Evolutionary conservation across 2,888 invertebrate genomes (phyloP).

Genomic region (Theodoxus fluviatilis): DNA sequence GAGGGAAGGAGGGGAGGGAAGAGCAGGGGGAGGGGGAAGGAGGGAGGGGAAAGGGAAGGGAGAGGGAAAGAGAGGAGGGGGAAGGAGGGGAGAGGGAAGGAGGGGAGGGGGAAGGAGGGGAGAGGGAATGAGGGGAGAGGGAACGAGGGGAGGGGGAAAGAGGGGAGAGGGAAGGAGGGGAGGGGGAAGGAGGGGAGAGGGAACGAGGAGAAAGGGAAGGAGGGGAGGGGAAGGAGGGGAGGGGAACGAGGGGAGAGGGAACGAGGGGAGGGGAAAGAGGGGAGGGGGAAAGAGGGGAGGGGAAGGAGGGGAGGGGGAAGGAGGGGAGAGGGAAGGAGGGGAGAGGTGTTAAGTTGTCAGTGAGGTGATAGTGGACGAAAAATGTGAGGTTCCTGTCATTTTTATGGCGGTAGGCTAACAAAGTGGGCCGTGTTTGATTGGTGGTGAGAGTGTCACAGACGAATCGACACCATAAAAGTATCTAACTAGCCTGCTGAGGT

Average conservation of each 20-base stretch:
- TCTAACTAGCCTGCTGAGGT: no score
- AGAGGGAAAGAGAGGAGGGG: slow-evolving; percentile 14
- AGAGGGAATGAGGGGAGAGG: background rate
- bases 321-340: background rate
- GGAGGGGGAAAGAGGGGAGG: background rate
- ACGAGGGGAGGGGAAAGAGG: background rate
- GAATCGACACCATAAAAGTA: no score
- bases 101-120: background rate
- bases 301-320: background rate
- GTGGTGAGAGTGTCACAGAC: no score
- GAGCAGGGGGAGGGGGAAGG: slow-evolving; percentile 10
- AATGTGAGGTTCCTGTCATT: no score
- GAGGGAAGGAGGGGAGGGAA: slow-evolving; percentile 4
- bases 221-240: background rate
- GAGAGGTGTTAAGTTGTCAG: background rate
- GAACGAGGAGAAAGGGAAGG: background rate
- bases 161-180: background rate
- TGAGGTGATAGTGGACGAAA: no score
- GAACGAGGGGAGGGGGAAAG: background rate
- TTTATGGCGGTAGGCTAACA: no score
- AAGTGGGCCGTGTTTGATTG: no score
- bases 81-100: background rate
- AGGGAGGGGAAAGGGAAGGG: background rate
- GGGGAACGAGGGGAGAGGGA: background rate
- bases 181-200: background rate